phyloP scores from a whole-genome alignment of 2,113 vertebrate genomes.

The Labeo rohita region DNA sequence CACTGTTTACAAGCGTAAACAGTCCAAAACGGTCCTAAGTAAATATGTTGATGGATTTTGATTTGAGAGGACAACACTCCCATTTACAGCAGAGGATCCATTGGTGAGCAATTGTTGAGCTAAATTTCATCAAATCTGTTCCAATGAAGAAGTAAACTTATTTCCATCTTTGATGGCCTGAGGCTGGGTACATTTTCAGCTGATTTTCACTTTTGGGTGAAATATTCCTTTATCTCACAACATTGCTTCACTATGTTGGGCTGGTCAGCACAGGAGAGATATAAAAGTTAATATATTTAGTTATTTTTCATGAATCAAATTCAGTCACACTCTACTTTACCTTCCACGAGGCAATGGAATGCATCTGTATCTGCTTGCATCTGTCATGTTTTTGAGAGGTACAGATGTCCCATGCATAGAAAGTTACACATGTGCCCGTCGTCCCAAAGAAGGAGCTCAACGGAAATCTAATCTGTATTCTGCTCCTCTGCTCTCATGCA shows the following conservation, averaged over 20 bases:
- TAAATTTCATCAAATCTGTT: too few species aligned
- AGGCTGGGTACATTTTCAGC: too few species aligned
- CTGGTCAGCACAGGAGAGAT: background rate
- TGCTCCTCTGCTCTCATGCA: background rate
- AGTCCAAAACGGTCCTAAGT: too few species aligned
- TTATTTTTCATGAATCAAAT: background rate
- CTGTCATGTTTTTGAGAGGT: background rate
- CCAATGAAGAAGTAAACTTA: too few species aligned
- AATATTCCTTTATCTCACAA: background rate
- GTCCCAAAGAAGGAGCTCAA: background rate
- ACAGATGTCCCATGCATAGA: background rate
- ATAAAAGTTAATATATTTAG: background rate
- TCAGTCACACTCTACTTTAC: background rate
- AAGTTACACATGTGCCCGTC: too few species aligned
- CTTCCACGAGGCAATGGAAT: background rate
- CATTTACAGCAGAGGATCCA: too few species aligned
- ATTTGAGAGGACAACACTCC: too few species aligned
- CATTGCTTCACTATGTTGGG: background rate
- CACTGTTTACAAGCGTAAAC: too few species aligned
- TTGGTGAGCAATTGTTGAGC: too few species aligned
- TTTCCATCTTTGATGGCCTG: too few species aligned
- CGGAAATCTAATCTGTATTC: background rate
- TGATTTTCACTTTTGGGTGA: too few species aligned
- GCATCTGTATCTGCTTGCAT: conserved; percentile 30
- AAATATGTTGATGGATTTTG: too few species aligned